Percentiles rank a stretch among this genome's conserved stretches.
Conservation (phyloP, 2,888 invertebrate species). For the Platycheirus albimanus region DNA sequence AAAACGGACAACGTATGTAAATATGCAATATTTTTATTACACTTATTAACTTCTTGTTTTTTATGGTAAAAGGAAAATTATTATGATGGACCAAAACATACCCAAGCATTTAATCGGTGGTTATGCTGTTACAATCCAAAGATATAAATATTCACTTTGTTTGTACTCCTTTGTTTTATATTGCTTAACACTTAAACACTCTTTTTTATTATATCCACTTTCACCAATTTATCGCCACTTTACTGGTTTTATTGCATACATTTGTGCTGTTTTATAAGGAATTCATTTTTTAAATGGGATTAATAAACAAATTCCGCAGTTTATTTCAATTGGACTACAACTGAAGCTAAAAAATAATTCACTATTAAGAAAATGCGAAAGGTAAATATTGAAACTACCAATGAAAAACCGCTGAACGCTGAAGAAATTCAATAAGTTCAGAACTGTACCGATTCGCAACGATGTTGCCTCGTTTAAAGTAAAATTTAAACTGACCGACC, state of each 20-base stretch:
- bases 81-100: slow-evolving; percentile 14
- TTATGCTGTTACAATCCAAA: slow-evolving; percentile 1
- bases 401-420: not conserved
- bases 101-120: slow-evolving; percentile 7
- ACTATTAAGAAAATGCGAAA: not conserved
- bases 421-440: not conserved
- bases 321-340: not conserved
- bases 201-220: slow-evolving; percentile 13
- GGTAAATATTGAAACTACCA: not conserved
- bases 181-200: slow-evolving; percentile 3
- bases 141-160: slow-evolving; percentile 10
- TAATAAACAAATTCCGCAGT: not conserved
- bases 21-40: slow-evolving; percentile 14
- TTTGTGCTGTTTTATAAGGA: not conserved
- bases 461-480: slow-evolving; percentile 5
- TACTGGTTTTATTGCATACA: slow-evolving; percentile 19
- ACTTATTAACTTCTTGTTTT: slow-evolving; percentile 11
- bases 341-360: not conserved
- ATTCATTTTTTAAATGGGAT: not conserved
- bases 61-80: slow-evolving; percentile 35
- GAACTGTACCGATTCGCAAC: not conserved
- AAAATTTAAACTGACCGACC: slow-evolving; percentile 3
- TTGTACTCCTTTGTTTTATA: not conserved
- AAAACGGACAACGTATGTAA: not conserved
- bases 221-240: slow-evolving; percentile 14